Conservation (phyloP, 2,113 vertebrate genomes). For the Drymodes brunneopygia region DNA sequence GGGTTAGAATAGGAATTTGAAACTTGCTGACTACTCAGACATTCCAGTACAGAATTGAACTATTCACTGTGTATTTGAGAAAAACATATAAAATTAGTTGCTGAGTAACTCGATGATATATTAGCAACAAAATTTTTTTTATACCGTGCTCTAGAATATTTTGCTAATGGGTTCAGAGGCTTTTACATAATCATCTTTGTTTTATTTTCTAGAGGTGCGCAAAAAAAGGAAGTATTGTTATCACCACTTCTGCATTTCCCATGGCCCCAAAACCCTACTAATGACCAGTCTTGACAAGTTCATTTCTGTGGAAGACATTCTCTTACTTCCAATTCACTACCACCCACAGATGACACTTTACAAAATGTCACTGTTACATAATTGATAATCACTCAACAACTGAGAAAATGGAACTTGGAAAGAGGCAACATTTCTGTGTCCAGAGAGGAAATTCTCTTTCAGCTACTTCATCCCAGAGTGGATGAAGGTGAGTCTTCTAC, state of each 20-base stretch:
- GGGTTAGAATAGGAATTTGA: background rate
- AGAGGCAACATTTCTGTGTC: conserved; percentile 41
- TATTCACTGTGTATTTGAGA: background rate
- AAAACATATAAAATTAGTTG: background rate
- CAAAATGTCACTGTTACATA: conserved; percentile 69
- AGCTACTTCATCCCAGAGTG: background rate
- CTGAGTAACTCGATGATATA: background rate
- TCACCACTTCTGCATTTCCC: conserved; percentile 15
- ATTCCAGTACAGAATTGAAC: background rate
- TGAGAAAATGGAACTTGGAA: conserved; percentile 66
- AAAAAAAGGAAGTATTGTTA: background rate
- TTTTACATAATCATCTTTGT: background rate
- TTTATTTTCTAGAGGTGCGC: background rate
- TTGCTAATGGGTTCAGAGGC: background rate
- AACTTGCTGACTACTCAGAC: background rate
- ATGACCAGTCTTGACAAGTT: conserved; percentile 62
- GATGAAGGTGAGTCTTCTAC: conserved; percentile 8
- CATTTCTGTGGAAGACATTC: conserved; percentile 67
- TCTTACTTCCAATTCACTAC: conserved; percentile 66
- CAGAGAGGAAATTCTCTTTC: conserved; percentile 54
- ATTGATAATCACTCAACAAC: conserved; percentile 68
- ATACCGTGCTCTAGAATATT: background rate
- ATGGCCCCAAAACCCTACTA: conserved; percentile 39
- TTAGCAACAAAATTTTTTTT: background rate
- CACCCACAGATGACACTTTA: conserved; percentile 59